Evolutionary conservation across 1,140 invertebrate genomes (phyloP).

Genomic region (Polypedilum pembai): DNA sequence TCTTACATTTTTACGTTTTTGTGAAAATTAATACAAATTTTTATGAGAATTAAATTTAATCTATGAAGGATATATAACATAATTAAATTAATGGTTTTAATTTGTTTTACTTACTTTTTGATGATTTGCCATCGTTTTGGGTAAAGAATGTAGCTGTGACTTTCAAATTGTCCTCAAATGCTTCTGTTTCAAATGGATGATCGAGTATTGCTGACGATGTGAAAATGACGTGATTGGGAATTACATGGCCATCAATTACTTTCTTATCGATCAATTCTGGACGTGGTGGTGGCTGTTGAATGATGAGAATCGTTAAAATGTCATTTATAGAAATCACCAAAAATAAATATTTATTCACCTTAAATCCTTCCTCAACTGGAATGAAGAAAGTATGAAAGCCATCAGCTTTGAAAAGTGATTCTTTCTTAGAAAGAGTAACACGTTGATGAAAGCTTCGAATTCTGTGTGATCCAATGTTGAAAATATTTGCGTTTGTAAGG

Average conservation of each 20-base stretch:
- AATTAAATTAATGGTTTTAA: too few relatives aligned
- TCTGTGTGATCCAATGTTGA: conserved; percentile 58
- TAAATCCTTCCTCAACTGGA: conserved; percentile 81
- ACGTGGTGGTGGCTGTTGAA: conserved; percentile 51
- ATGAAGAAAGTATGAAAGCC: conserved; percentile 81
- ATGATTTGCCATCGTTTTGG: conserved; percentile 50
- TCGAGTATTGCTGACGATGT: conserved; percentile 66
- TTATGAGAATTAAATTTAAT: conserved; percentile 31
- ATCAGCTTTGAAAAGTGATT: conserved; percentile 63
- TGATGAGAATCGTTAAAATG: conserved; percentile 33
- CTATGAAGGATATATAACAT: too few relatives aligned
- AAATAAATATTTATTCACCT: conserved; percentile 48
- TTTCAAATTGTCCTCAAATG: conserved; percentile 72
- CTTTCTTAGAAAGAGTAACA: conserved; percentile 60
- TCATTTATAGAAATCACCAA: conserved; percentile 25
- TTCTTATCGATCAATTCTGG: conserved; percentile 63
- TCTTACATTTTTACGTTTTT: background rate
- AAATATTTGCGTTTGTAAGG: conserved; percentile 62
- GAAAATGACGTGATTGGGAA: conserved; percentile 78
- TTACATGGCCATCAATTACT: conserved; percentile 85
- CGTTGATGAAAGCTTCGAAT: conserved; percentile 55
- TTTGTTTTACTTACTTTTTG: conserved; percentile 48
- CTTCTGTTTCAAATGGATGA: conserved; percentile 64
- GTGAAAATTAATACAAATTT: conserved; percentile 28
- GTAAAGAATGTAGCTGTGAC: conserved; percentile 68